Percentiles rank a stretch among this genome's conserved stretches.
Evolutionary conservation across 2,888 invertebrate genomes (phyloP).

Genomic region (Empis stercorea): DNA sequence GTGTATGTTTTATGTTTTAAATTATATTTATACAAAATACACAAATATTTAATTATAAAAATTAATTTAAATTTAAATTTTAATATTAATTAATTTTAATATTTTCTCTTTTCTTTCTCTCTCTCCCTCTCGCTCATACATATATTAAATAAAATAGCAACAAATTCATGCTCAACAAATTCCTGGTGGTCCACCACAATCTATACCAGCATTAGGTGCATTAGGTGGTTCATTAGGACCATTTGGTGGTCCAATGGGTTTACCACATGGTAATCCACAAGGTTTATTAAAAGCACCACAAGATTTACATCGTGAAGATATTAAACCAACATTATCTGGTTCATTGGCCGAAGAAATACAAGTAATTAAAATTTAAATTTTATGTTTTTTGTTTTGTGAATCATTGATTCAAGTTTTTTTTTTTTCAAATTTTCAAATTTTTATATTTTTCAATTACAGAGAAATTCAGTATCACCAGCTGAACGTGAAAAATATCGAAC

Average conservation of each 20-base stretch:
- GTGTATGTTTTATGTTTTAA: slow-evolving; percentile 1
- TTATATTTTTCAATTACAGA: slow-evolving; percentile 34
- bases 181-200: slow-evolving; percentile 43
- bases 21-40: not conserved
- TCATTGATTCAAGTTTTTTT: too few relatives aligned
- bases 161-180: slow-evolving; percentile 83
- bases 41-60: slow-evolving; percentile 1
- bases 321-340: slow-evolving; percentile 38
- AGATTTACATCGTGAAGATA: slow-evolving; percentile 36
- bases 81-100: too few relatives aligned
- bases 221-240: slow-evolving; percentile 34
- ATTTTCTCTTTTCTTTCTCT: not conserved
- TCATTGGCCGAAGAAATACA: slow-evolving; percentile 45
- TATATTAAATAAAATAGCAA: slow-evolving; percentile 61
- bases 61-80: too few relatives aligned
- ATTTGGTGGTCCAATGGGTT: slow-evolving; percentile 34
- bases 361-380: slow-evolving; percentile 25
- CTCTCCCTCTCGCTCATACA: not conserved
- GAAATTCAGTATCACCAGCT: slow-evolving; percentile 71
- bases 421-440: slow-evolving; percentile 3
- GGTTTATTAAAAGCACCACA: slow-evolving; percentile 35
- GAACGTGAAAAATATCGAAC: slow-evolving; percentile 72
- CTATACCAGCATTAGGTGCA: slow-evolving; percentile 39
- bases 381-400: slow-evolving; percentile 6
- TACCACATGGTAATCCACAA: slow-evolving; percentile 36